Conservation (phyloP, 2,797 vertebrate genomes). For the Sternarchorhynchus goeldii region DNA sequence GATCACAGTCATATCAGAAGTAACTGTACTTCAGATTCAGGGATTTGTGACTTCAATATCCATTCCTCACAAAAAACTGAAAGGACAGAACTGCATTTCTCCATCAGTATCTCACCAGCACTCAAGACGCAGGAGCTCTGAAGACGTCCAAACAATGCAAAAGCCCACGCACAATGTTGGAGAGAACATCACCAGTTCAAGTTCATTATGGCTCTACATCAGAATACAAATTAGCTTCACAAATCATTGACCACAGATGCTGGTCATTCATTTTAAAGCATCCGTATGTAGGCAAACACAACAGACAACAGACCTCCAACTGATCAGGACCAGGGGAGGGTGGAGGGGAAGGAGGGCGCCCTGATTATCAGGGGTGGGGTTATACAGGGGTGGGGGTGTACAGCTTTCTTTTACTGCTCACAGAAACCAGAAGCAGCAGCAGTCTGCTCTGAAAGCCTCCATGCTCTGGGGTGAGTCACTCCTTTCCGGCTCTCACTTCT, state of each 20-base stretch:
- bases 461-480: constrained; percentile 34
- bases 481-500: constrained; percentile 24
- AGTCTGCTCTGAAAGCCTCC: constrained; percentile 28
- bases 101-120: too few species aligned
- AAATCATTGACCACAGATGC: not conserved
- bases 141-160: not conserved
- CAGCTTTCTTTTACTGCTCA: not conserved
- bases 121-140: not conserved
- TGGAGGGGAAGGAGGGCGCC: not conserved
- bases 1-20: not conserved
- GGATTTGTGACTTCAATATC: not conserved
- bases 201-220: not conserved
- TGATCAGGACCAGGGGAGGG: not conserved
- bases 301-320: constrained; percentile 8
- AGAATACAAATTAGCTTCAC: not conserved
- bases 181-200: not conserved
- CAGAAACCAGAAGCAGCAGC: not conserved
- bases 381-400: not conserved
- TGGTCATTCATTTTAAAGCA: constrained; percentile 17
- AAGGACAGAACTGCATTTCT: not conserved
- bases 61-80: not conserved
- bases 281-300: not conserved
- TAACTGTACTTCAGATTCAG: not conserved
- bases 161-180: not conserved
- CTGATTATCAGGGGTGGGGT: too few species aligned